phyloP scores from a whole-genome alignment of 2,797 vertebrate species.

The Neoniphon sammara region DNA sequence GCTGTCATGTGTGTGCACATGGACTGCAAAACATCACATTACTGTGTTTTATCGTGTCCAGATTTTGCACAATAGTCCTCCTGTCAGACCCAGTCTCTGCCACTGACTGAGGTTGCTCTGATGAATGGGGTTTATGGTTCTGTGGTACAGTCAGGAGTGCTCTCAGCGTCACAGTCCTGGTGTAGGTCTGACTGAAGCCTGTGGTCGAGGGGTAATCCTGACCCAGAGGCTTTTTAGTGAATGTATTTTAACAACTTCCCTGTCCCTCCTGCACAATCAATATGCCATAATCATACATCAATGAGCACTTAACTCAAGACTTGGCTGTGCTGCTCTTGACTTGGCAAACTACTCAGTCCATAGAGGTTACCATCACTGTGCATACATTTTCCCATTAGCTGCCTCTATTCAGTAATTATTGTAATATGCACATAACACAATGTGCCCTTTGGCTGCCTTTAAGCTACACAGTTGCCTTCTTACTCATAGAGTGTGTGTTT shows the following conservation, averaged over 20 bases:
- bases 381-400: conserved; percentile 20
- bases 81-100: conserved; percentile 46
- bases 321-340: conserved; percentile 18
- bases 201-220: conserved; percentile 19
- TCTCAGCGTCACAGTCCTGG: conserved; percentile 11
- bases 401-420: background rate
- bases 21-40: background rate
- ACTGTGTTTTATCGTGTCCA: conserved; percentile 23
- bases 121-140: conserved; percentile 17
- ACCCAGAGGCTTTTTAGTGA: conserved; percentile 18
- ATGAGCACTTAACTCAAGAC: conserved; percentile 13
- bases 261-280: background rate
- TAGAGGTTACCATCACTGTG: conserved; percentile 4
- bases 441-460: no score
- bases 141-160: conserved; percentile 35
- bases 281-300: background rate
- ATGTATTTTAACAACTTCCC: conserved; percentile 14
- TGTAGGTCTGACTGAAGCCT: conserved; percentile 20
- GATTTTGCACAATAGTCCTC: conserved; percentile 43
- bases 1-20: background rate
- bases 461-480: no score
- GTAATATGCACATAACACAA: background rate
- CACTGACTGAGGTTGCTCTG: conserved; percentile 21
- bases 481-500: no score
- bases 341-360: conserved; percentile 4